Conservation (phyloP, 2,797 vertebrate genomes). For the Chlorospingus flavigularis region DNA sequence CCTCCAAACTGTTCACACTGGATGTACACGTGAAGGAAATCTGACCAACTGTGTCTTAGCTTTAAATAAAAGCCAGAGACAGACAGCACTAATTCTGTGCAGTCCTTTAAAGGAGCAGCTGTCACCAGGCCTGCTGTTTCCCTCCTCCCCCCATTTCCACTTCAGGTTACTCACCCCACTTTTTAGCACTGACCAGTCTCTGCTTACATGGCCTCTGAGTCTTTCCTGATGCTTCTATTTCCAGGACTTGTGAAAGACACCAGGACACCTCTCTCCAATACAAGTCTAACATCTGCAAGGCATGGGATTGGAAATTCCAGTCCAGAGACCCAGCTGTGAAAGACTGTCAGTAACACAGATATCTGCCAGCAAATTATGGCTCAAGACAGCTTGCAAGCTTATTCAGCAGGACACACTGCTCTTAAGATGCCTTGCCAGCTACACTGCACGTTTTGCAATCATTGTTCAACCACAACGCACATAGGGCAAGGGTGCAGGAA, state of each 20-base stretch:
- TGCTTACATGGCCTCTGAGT: neutral
- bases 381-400: slow-evolving; percentile 6
- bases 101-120: neutral
- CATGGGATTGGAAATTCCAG: neutral
- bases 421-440: slow-evolving; percentile 21
- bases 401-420: slow-evolving; percentile 2
- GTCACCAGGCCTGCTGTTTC: neutral
- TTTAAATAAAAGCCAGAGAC: neutral
- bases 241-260: neutral
- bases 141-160: neutral
- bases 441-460: neutral
- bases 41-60: neutral
- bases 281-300: neutral
- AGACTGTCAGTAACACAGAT: slow-evolving; percentile 30
- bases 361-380: slow-evolving; percentile 55
- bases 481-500: neutral
- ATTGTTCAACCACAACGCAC: neutral
- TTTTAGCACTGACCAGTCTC: neutral
- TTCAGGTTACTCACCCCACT: neutral
- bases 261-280: neutral
- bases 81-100: neutral
- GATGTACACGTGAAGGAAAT: neutral
- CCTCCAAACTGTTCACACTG: neutral
- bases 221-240: neutral
- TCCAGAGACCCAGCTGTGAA: slow-evolving; percentile 54